Base-by-base conservation (phyloP, 2,113 vertebrate genomes). In the Rostratula benghalensis region DNA sequence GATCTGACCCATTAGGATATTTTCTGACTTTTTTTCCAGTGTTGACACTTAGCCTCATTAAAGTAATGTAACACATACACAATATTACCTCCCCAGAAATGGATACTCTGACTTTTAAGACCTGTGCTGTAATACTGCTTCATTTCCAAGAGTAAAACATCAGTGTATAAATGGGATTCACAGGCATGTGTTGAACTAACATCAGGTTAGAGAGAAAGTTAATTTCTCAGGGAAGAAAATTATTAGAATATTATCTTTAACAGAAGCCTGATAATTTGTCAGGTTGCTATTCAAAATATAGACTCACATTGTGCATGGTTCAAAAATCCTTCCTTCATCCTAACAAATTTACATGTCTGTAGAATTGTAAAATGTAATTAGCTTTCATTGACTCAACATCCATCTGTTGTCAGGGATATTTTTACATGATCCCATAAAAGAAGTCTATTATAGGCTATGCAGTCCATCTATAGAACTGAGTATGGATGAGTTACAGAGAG, bases 401-500 rank as follows among this genome's bases (percentile, higher is more conserved):
- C 80, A 73, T 94, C 80, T 90, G 76, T 60, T 89, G 60, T 75
- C 61, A 87, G 69, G 76, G 61, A 84, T 94, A 96, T 96, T 94
- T 96, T 93, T 92, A 68, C 35, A 50, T 64, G 24, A 74, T 68
- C 43, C 69, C 8, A 10, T 71, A 67, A 80, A 65, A 73, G 60
- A 78, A 92, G 27, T 69, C 53, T 89, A 41, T 83, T 92, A 76
- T 57, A 85, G 59, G 17, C 50, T 67, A 46, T 81, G 43, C 1
- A 57, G 71, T 65, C 71, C 54, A 35, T 88, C 68, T 83, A 74
- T 75, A 67, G 80, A 83, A 53, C 21, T 46, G 48, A 79, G 75
- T 37, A 53, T 48, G 19, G 21, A 78, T 79, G 69, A 92, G 30
- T 54, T 68, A 59, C n/a, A 67, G 65, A 14, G 13, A 81, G 7